Percentiles rank a stretch among this genome's conserved stretches.
Evolutionary conservation across 2,888 invertebrate genomes (phyloP).

Genomic region (Schrankia costaestrigalis): DNA sequence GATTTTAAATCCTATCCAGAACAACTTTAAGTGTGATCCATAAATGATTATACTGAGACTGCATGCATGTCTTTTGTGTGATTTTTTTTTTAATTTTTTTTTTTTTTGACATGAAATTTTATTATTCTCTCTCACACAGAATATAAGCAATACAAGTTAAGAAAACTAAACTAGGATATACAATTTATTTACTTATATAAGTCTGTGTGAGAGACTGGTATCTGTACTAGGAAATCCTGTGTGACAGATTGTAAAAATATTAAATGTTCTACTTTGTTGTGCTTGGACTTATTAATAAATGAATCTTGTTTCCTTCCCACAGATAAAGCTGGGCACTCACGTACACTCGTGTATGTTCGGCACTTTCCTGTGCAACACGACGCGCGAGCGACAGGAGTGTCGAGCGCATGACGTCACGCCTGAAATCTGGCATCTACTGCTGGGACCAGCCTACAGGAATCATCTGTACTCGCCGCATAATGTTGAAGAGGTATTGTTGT

Average conservation of each 20-base stretch:
- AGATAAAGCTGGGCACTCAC: constrained; percentile 97
- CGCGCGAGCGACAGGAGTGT: constrained; percentile 84
- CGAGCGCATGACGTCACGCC: constrained; percentile 86
- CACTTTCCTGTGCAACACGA: constrained; percentile 95
- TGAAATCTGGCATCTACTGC: constrained; percentile 94
- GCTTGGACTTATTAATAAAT: neutral
- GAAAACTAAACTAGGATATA: too few species aligned
- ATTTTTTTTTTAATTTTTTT: too few species aligned
- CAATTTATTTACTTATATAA: too few species aligned
- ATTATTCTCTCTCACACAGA: too few species aligned
- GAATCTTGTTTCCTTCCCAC: constrained; percentile 9
- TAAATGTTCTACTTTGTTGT: neutral
- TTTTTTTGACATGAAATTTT: too few species aligned
- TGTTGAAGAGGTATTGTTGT: constrained; percentile 54
- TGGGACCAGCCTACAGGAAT: constrained; percentile 90
- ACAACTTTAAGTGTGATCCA: too few species aligned
- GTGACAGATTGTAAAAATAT: neutral
- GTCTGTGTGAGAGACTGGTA: too few species aligned
- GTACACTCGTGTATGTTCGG: constrained; percentile 98
- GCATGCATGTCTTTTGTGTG: too few species aligned
- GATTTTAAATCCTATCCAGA: too few species aligned
- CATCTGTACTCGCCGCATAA: constrained; percentile 85
- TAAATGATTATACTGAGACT: too few species aligned
- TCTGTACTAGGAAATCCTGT: too few species aligned
- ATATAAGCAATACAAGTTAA: too few species aligned